These are phyloP conservation scores for Lepeophtheirus salmonis DNA, from an alignment of 1,140 invertebrate species.

Conservation along the genomic window DNA sequence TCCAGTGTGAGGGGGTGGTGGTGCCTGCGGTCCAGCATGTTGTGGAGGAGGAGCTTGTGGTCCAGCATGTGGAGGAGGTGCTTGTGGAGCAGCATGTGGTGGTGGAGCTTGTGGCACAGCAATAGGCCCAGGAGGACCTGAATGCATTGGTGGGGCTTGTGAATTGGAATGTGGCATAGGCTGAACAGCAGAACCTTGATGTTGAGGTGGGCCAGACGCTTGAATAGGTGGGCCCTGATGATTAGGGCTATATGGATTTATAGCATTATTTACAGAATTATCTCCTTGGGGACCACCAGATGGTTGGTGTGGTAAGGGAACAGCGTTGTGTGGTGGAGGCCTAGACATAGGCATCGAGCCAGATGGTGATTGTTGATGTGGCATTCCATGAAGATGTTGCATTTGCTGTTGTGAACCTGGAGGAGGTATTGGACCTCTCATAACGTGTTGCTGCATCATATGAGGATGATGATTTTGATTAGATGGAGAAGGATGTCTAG, in stretches of 20 bases:
- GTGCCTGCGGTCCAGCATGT: not conserved
- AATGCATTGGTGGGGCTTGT: not conserved
- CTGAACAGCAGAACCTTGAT: not conserved
- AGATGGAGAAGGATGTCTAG: not conserved
- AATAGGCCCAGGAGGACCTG: not conserved
- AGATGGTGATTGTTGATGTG: too few relatives aligned
- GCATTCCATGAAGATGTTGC: not conserved
- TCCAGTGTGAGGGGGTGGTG: not conserved
- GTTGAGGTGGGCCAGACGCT: not conserved
- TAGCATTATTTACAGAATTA: too few relatives aligned
- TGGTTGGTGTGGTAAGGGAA: too few relatives aligned
- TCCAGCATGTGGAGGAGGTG: not conserved
- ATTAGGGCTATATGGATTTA: too few relatives aligned
- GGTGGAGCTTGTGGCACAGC: not conserved
- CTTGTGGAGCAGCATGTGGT: not conserved
- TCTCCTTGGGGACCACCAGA: too few relatives aligned
- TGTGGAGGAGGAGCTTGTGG: not conserved
- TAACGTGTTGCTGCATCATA: conserved; percentile 6
- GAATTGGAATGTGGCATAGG: too few relatives aligned
- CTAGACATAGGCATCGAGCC: too few relatives aligned
- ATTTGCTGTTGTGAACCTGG: not conserved
- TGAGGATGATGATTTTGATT: not conserved
- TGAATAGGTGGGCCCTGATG: not conserved
- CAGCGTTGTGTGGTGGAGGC: too few relatives aligned
- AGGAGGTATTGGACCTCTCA: not conserved